Base-by-base conservation (phyloP, 2,888 invertebrate species). In the Marronus borbonicus region DNA sequence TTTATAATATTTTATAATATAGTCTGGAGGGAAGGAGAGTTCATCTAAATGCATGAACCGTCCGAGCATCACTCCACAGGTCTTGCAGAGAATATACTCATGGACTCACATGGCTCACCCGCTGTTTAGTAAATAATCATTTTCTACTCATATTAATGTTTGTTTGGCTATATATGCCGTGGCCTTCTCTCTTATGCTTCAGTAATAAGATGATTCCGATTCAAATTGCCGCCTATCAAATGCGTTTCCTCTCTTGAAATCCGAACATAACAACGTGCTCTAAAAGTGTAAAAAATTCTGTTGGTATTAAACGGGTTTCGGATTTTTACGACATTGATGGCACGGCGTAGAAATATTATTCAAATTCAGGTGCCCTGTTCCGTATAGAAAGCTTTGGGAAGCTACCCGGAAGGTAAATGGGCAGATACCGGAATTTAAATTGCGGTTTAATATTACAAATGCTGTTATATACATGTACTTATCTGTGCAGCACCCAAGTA, bases 81-180 rank as follows among this genome's bases (percentile, higher is more conserved):
- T 55, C 52, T 70, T 55, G 70, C 72, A 17, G 70, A 55, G 70
- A 70, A n/a, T 70, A 74, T 60, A 77, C 82, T 79, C 76, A 60
- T 78, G 64, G 65, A 49, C 24, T 44, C 17, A 17, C 17, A 17
- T 60, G 68, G 78, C 78, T 70, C 72, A 82, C 86, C 86, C 84
- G 86, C 85, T 86, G 85, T 81, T 86, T 84, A 82, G 86, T 87
- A 86, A 86, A 87, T 87, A 86, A 87, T 86, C 85, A 86, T 87
- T 86, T 86, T 86, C 85, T 83, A 85, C 84, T 85, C 83, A 83
- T 85, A 87, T 86, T 86, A 87, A 87, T 86, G 85, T 87, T 86
- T 86, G 86, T 86, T 85, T 84, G 85, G 84, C 55, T 58, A 58
- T 58, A 58, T 58, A 20, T 20, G 17, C 83, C 83, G 84, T 74